Evolutionary conservation across 2,797 vertebrate genomes (phyloP).

Genomic region (Gobionotothen gibberifrons): DNA sequence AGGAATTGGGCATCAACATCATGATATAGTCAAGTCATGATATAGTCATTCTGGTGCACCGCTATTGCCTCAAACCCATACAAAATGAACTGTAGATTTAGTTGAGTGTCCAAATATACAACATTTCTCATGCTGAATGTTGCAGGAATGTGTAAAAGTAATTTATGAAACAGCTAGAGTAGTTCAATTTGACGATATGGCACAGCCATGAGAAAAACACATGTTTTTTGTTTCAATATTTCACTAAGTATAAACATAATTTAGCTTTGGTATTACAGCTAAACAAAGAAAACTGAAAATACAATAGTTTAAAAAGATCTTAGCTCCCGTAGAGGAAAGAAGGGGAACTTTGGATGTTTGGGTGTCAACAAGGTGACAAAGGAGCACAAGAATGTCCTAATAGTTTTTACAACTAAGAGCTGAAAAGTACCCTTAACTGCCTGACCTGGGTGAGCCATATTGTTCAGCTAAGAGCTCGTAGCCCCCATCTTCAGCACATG

Average conservation of each 20-base stretch:
- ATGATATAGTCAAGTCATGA: not conserved
- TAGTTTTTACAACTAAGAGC: not conserved
- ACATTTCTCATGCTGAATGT: not conserved
- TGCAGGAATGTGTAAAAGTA: not conserved
- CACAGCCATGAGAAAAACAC: not conserved
- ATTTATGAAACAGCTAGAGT: not conserved
- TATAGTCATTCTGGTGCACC: not conserved
- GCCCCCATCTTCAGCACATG: not conserved
- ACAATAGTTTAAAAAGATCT: not conserved
- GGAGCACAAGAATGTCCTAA: not conserved
- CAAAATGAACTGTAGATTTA: not conserved
- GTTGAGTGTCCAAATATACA: not conserved
- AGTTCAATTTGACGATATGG: not conserved
- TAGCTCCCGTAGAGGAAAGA: not conserved
- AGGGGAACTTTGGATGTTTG: not conserved
- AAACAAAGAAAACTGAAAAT: not conserved
- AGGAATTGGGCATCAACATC: not conserved
- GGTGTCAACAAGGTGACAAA: not conserved
- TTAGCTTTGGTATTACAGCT: not conserved
- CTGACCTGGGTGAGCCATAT: not conserved
- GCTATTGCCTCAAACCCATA: not conserved
- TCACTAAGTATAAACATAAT: not conserved
- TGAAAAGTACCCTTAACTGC: not conserved
- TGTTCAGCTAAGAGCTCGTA: not conserved
- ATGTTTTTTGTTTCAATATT: not conserved